Evolutionary conservation across 1,140 invertebrate genomes (phyloP), one percentile per base, ranked within the genome.

Genomic region (Drosophila oshimai): DNA sequence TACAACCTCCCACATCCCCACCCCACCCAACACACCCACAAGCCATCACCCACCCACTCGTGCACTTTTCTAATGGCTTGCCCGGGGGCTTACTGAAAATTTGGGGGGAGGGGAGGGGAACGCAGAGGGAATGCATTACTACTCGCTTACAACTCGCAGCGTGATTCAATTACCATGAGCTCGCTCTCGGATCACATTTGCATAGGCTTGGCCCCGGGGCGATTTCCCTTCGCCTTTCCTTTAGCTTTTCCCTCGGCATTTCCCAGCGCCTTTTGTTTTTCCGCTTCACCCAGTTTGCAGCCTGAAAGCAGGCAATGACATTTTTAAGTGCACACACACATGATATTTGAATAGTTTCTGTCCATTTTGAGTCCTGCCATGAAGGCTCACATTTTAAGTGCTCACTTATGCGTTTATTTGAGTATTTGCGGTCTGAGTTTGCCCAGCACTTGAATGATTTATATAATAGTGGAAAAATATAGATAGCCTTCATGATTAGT

Each of bases 131-230:
- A 49, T 67, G 75, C 80, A 84, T 83, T 83, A 83, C 79, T 75
- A 75, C 60, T 75, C 71, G 75, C 80, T 75, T 84, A 75, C 75
- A 79, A 86, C 76, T 86, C 75, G 75, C 55, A 74, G 81, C 71
- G 69, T 84, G 80, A 84, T 84, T 84, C 80, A 84, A 84, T 84
- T 84, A 84, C 79, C 79, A 84, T 74, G 79, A 72, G 60, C 71
- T 65, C 33, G 73, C 68, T 62, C 58, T 68, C 24, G 65, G 62
- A 62, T 62, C 51, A 57, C 75, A 84, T 84, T 84, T 84, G 80
- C 79, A 84, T 86, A 79, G 54, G 55, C 57, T 45, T 45, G 61
- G 55, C 45, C 65, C 55, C 47, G 46, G 41, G 69, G 55, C 69
- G 15, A 13, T 72, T 39, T 51, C 26, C 36, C 36, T 13, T 33